Conservation (phyloP, 2,113 vertebrate genomes). For the Trogon melanurus region DNA sequence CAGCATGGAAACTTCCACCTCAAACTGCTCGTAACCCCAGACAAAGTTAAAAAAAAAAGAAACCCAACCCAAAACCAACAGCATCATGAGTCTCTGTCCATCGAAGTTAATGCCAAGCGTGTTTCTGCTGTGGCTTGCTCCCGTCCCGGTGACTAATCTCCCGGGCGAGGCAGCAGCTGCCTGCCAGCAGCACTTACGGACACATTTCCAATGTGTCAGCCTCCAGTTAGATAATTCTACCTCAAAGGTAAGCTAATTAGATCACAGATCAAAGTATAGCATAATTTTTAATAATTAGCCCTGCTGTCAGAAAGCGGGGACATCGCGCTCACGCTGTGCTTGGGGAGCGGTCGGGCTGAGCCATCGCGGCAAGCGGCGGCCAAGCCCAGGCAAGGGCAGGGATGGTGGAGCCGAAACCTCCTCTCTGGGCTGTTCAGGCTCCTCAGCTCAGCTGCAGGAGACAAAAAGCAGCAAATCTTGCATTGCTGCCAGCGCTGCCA, state of each 20-base stretch:
- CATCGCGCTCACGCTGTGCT: accelerated
- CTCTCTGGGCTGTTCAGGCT: not conserved
- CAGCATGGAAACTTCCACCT: constrained; percentile 50
- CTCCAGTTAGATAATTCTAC: not conserved
- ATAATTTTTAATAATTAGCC: not conserved
- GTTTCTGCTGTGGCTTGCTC: not conserved
- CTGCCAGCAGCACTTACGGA: not conserved
- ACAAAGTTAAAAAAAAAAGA: not conserved
- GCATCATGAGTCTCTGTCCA: not conserved
- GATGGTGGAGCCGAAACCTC: not conserved
- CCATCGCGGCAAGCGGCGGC: accelerated
- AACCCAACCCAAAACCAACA: not conserved
- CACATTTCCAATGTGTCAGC: not conserved
- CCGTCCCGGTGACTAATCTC: not conserved
- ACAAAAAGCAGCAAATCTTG: not conserved
- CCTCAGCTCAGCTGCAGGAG: not conserved
- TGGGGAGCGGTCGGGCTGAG: accelerated
- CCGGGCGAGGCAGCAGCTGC: not conserved
- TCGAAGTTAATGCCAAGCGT: accelerated
- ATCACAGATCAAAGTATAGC: constrained; percentile 3
- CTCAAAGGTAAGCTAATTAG: not conserved
- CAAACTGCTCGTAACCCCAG: not conserved
- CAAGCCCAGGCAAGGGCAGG: not conserved
- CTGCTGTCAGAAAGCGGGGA: not conserved
- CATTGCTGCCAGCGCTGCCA: not conserved